phyloP scores from a whole-genome alignment of 1,140 invertebrate species.

The Drosophila kanapiae region DNA sequence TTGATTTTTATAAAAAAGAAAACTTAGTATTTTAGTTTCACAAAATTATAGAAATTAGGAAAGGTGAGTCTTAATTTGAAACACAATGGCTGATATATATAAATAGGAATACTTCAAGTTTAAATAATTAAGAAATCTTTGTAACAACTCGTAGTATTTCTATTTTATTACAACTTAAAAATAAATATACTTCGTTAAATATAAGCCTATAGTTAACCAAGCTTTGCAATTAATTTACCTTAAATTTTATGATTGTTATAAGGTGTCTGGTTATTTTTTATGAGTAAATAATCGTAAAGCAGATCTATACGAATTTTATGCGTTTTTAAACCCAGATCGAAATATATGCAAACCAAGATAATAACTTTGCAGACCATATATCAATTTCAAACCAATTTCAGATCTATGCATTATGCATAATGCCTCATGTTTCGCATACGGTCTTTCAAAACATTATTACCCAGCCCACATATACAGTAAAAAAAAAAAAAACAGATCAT shows the following conservation, averaged over 20 bases:
- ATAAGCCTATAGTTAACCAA: neutral
- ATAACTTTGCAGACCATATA: constrained; percentile 18
- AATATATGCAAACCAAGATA: constrained; percentile 19
- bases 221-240: neutral
- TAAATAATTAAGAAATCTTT: neutral
- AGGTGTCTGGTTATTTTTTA: constrained; percentile 1
- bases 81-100: neutral
- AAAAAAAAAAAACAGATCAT: constrained; percentile 15
- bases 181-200: neutral
- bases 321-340: constrained; percentile 22
- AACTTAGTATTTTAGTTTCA: neutral
- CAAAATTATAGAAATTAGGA: neutral
- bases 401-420: constrained; percentile 28
- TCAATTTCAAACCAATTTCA: constrained; percentile 26
- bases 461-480: constrained; percentile 11
- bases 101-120: neutral
- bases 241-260: neutral
- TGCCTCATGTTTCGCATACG: constrained; percentile 36
- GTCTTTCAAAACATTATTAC: constrained; percentile 45
- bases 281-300: neutral
- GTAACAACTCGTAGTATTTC: neutral
- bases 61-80: neutral
- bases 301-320: neutral
- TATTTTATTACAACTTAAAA: neutral
- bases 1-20: neutral